These are phyloP conservation scores for Phoenicopterus ruber DNA, from an alignment of 2,113 vertebrate genomes.

Conservation along the genomic window DNA sequence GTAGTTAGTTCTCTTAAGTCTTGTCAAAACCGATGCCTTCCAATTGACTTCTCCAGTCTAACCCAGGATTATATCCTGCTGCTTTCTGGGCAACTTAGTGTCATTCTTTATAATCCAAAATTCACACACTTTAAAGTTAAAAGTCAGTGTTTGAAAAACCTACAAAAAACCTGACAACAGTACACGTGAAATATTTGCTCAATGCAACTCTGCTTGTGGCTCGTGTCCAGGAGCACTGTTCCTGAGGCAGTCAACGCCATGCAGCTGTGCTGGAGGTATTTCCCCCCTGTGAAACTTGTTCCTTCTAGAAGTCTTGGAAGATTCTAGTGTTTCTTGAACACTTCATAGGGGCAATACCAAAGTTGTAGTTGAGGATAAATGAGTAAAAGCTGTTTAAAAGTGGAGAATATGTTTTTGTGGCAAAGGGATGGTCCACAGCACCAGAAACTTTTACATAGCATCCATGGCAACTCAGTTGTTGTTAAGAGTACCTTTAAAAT, in stretches of 20 bases:
- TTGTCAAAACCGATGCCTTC: background rate
- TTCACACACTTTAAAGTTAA: background rate
- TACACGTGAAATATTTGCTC: background rate
- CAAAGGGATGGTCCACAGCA: background rate
- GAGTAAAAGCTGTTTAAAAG: background rate
- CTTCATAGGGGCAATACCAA: background rate
- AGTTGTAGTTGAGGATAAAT: background rate
- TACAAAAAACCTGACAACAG: background rate
- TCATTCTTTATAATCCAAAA: background rate
- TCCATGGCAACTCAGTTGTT: background rate
- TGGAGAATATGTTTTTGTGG: background rate
- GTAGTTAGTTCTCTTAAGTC: background rate
- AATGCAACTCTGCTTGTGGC: background rate
- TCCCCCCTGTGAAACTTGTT: background rate
- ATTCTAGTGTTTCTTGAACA: background rate
- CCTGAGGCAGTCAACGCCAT: background rate
- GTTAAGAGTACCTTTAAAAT: background rate
- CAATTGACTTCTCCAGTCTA: background rate
- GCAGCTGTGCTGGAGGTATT: background rate
- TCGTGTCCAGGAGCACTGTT: background rate
- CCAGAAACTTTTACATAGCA: background rate
- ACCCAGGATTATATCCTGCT: background rate
- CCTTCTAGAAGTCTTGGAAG: background rate
- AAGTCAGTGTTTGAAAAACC: background rate
- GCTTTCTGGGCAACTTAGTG: background rate